Evolutionary conservation across 2,888 invertebrate genomes (phyloP).

Genomic region (Tipula helvola): DNA sequence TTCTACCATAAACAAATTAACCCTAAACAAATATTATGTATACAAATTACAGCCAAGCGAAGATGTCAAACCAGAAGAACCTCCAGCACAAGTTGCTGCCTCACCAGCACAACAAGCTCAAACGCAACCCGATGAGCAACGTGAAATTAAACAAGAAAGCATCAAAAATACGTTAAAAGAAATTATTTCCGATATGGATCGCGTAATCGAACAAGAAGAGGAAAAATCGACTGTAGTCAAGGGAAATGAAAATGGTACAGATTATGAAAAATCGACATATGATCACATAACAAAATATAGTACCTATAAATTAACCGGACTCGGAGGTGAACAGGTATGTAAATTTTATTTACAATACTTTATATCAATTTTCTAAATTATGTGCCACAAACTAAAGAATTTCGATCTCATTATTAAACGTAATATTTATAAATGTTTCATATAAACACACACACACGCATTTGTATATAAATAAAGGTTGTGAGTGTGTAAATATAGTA

Average conservation of each 20-base stretch:
- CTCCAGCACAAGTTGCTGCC: not conserved
- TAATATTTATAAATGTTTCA: not conserved
- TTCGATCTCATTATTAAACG: not conserved
- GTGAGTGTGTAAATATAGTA: not conserved
- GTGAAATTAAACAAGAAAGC: constrained; percentile 40
- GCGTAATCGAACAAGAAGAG: constrained; percentile 39
- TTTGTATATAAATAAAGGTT: not conserved
- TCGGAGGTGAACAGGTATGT: not conserved
- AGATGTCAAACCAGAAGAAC: not conserved
- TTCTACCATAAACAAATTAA: not conserved
- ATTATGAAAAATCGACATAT: not conserved
- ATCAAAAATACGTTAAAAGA: constrained; percentile 44
- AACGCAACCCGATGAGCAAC: not conserved
- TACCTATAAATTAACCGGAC: not conserved
- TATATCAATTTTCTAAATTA: not conserved
- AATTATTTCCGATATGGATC: constrained; percentile 48
- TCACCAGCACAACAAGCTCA: not conserved
- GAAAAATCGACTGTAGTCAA: constrained; percentile 15
- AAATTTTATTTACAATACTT: not conserved
- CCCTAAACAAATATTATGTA: not conserved
- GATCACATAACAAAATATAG: constrained; percentile 7
- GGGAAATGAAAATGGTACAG: not conserved
- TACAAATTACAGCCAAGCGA: not conserved
- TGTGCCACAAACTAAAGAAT: not conserved
- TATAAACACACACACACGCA: not conserved